Evolutionary conservation across 2,888 invertebrate genomes (phyloP).

Genomic region (Limnephilus rhombicus): DNA sequence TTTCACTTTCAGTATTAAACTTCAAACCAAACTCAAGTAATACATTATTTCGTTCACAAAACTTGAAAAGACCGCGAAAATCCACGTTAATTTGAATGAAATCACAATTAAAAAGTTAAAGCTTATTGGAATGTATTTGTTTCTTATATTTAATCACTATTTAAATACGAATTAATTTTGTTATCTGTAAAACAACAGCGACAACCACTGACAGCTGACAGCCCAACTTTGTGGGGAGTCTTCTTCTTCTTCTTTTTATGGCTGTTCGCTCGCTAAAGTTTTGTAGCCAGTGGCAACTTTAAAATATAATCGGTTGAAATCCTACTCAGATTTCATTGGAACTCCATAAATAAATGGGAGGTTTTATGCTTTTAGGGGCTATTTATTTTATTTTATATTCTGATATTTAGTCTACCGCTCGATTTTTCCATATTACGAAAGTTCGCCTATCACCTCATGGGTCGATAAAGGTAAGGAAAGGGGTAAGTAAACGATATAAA

Average conservation of each 20-base stretch:
- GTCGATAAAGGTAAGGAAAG: no score
- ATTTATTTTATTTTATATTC: no score
- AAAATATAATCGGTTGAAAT: no score
- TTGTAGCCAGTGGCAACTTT: no score
- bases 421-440: no score
- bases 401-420: no score
- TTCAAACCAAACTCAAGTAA: neutral
- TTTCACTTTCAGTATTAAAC: neutral
- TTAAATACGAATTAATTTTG: neutral
- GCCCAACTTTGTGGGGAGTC: neutral
- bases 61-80: neutral
- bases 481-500: no score
- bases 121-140: neutral
- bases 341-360: no score
- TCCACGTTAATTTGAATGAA: neutral
- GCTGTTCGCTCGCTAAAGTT: neutral
- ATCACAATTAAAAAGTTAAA: neutral
- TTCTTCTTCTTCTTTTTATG: neutral
- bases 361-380: no score
- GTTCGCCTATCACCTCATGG: no score
- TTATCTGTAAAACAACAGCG: neutral
- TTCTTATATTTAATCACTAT: neutral
- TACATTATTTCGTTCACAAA: neutral
- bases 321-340: no score
- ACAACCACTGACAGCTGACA: neutral